Base-by-base conservation (phyloP, 2,797 vertebrate genomes). In the Propithecus deckenii region DNA sequence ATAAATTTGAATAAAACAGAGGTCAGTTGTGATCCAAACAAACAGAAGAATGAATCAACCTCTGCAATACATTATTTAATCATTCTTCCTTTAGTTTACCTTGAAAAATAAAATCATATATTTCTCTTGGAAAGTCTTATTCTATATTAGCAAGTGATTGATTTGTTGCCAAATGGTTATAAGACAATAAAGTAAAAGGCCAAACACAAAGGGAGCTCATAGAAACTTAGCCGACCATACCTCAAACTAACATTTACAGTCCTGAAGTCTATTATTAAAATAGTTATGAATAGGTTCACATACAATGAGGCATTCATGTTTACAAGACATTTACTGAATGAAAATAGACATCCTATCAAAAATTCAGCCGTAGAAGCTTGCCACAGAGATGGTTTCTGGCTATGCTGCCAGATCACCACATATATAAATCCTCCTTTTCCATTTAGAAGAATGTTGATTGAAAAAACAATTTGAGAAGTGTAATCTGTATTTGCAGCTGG, bases 271-370 rank as follows among this genome's bases (percentile, higher is more conserved):
- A 63, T 84, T 92, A 57, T 50, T 86, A 86, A 17, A 41, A 35
- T 41, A 88, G 28, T 83, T 93, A 88, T n/a, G 15, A 88, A 52
- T 78, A 86, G 7, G 2, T 41, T 25, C 15, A 3, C 6, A 41
- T 48, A 80, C 15, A 87, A 88, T 50, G 38, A 90, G 15, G 43
- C 4, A 65, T 74, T 50, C n/a, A 76, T 81, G 23, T 92, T 97
- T 86, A 48, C 20, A 52, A 59, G 38, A 48, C 20, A 74, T 89
- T 89, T 93, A 79, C 50, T 83, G 57, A 86, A 69, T 86, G 30
- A 89, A 95, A 96, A 86, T 86, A 92, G n/a, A 65, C 7, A 83
- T 79, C 71, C 13, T 87, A 11, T 84, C 17, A 91, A 93, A 87
- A 85, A 35, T 52, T 1, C 7, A 93, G 41, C 12, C 35, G 38